These are phyloP conservation scores for Halcyon senegalensis DNA, from an alignment of 2,113 vertebrate genomes.

Conservation along the genomic window DNA sequence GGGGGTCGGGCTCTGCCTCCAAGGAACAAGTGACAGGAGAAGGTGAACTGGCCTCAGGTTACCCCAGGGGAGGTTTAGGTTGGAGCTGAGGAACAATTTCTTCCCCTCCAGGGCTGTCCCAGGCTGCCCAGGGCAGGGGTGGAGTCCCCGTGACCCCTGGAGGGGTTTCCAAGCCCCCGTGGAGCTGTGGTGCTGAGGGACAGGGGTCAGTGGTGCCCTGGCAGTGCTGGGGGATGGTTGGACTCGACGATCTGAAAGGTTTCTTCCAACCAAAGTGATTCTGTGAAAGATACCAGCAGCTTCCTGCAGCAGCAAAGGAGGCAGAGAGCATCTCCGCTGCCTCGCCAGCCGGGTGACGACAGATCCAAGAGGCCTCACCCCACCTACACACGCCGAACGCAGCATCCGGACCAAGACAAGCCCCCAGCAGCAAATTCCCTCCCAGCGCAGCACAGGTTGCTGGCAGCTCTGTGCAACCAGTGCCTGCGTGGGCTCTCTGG, in stretches of 20 bases:
- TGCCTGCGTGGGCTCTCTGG: not conserved
- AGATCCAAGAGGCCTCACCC: not conserved
- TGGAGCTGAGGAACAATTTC: no score
- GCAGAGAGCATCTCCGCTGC: not conserved
- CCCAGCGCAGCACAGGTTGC: not conserved
- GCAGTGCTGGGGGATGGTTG: not conserved
- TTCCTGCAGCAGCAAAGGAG: not conserved
- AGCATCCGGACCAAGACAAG: rapidly evolving
- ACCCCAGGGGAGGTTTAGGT: no score
- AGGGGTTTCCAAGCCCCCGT: not conserved
- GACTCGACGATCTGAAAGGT: not conserved
- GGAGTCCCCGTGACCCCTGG: not conserved
- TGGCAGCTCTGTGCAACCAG: not conserved
- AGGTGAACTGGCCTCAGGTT: no score
- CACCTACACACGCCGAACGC: rapidly evolving
- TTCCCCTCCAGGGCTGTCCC: no score
- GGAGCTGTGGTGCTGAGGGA: not conserved
- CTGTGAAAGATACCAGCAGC: not conserved
- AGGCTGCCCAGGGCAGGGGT: no score
- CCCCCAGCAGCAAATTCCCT: not conserved
- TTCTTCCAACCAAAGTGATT: not conserved
- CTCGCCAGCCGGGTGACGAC: rapidly evolving
- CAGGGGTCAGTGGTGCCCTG: not conserved
- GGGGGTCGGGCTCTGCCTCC: no score
- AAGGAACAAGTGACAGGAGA: no score